Percentiles rank a stretch among this genome's conserved stretches.
Evolutionary conservation across 2,113 vertebrate genomes (phyloP).

Genomic region (Gavia stellata): DNA sequence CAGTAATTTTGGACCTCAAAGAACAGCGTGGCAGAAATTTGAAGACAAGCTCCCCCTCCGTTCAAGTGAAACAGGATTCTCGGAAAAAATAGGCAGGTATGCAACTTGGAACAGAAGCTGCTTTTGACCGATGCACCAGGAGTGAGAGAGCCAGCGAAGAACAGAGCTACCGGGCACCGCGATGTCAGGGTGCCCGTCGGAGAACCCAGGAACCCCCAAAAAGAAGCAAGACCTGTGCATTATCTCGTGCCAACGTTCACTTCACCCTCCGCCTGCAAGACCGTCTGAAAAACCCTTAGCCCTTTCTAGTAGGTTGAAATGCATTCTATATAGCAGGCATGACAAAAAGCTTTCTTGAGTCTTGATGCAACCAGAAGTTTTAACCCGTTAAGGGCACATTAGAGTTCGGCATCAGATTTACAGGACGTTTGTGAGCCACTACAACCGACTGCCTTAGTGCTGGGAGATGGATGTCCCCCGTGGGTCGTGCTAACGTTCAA

Average conservation of each 20-base stretch:
- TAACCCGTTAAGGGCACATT: background rate
- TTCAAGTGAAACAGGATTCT: constrained; percentile 79
- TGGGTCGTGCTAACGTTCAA: background rate
- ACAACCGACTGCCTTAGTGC: constrained; percentile 31
- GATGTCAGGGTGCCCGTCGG: constrained; percentile 24
- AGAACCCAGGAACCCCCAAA: constrained; percentile 39
- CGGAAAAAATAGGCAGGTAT: constrained; percentile 68
- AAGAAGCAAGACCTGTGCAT: background rate
- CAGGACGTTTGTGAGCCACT: constrained; percentile 6
- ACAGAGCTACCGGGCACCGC: constrained; percentile 32
- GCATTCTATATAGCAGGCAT: background rate
- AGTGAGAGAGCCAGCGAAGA: constrained; percentile 52
- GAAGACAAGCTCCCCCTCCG: constrained; percentile 67
- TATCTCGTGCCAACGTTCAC: background rate
- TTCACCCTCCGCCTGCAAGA: constrained; percentile 30
- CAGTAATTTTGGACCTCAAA: constrained; percentile 71
- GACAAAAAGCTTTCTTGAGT: background rate
- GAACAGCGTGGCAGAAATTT: constrained; percentile 66
- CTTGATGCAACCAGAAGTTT: background rate
- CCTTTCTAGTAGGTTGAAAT: background rate
- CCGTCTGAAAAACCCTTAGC: background rate
- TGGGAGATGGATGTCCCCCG: constrained; percentile 5
- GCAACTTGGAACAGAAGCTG: constrained; percentile 68
- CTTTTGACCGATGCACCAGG: constrained; percentile 55
- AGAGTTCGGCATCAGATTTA: background rate